Evolutionary conservation across 1,140 invertebrate genomes (phyloP), one percentile per base, ranked within the genome.

Genomic region (Drosophila lacteicornis): DNA sequence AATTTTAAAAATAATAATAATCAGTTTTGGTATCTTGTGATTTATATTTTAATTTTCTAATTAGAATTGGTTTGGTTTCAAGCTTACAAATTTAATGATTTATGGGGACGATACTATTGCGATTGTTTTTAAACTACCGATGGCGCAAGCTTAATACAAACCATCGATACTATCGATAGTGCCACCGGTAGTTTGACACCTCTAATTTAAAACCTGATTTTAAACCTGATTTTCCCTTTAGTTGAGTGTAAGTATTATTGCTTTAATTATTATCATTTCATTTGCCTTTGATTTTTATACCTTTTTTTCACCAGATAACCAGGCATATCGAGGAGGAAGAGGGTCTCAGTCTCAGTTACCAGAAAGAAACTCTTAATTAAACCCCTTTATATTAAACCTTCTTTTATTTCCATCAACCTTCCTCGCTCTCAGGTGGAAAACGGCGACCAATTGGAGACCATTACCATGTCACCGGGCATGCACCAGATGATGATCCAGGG

Each of bases 401-500:
- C 2, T 45, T n/a, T 12, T 13, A 25, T 33, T 46, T 7, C 22
- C 25, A 11, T 36, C 8, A 22, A 4, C 4, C 8, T 3, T 33
- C n/a, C 2, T 38, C 36, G 25, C 11, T 2, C 60, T 47, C 19
- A 95, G 95, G 94, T 96, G 76, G 96, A 96, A 65, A 95, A 94
- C 82, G 94, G 94, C 30, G 95, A 96, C 82, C 94, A 92, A 79
- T 94, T 94, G 93, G 96, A 95, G 93, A 96, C 94, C 74, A 94
- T 94, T 77, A 96, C 94, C 65, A 95, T 95, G 93, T 95, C 95
- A 79, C 96, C 94, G 62, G 96, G 94, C 67, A 96, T 96, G 91
- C 96, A 96, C 83, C 96, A 96, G 75, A 96, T 97, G 94, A 96
- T 96, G 93, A 96, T 97, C 92, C 94, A 96, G 94, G 94, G 95